Percentiles rank a stretch among this genome's conserved stretches.
phyloP scores from a whole-genome alignment of 2,888 invertebrate genomes.

The Diadegma fenestrale region DNA sequence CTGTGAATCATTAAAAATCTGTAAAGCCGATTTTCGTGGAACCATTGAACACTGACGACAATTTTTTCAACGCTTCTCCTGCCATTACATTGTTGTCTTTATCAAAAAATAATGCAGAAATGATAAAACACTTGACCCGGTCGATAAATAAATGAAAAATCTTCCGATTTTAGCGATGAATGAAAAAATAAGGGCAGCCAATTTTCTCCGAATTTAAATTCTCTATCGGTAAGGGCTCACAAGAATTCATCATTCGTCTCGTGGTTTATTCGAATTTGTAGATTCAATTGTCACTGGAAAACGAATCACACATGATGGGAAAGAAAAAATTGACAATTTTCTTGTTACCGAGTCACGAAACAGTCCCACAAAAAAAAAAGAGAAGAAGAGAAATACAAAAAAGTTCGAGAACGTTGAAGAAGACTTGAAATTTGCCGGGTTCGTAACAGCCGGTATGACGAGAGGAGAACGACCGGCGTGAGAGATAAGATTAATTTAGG shows the following conservation, averaged over 20 bases:
- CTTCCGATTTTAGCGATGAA: background rate
- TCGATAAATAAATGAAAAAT: background rate
- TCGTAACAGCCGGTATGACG: slow-evolving; percentile 46
- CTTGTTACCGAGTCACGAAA: slow-evolving; percentile 8
- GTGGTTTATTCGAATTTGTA: background rate
- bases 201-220: background rate
- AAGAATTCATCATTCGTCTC: background rate
- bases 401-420: background rate
- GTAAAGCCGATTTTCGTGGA: background rate
- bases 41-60: background rate
- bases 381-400: background rate
- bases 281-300: background rate
- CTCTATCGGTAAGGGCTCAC: background rate
- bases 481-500: slow-evolving; percentile 56
- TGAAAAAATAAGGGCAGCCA: background rate
- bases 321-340: background rate
- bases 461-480: slow-evolving; percentile 39
- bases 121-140: background rate
- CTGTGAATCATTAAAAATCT: background rate
- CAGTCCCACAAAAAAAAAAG: background rate
- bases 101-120: background rate
- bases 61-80: background rate
- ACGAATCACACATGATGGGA: background rate
- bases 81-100: background rate
- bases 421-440: slow-evolving; percentile 52